A percentile compares a stretch with the other conserved stretches of the same genome.
Conservation (phyloP, 1,140 invertebrate genomes). For the Cherax quadricarinatus region DNA sequence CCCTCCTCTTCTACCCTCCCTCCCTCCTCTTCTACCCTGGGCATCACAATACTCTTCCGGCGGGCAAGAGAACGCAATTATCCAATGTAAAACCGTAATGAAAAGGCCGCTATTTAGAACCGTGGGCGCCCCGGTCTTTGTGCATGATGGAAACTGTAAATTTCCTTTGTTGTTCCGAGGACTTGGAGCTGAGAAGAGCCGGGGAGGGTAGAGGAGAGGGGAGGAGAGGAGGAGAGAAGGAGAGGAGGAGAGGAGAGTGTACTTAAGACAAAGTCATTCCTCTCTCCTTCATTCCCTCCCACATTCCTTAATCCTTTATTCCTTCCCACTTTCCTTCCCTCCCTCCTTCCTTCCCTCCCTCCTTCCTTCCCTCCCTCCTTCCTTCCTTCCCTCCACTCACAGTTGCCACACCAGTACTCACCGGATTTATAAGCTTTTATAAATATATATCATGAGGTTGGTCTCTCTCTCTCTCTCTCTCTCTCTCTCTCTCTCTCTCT, state of each 20-base stretch:
- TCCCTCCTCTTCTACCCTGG: too few species aligned
- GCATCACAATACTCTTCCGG: slow-evolving; percentile 29
- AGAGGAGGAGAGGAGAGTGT: too few species aligned
- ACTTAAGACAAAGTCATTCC: background rate
- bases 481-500: slow-evolving; percentile 44
- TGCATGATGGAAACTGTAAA: slow-evolving; percentile 23
- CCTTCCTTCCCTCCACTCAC: background rate
- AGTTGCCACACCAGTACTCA: too few species aligned
- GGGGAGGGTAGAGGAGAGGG: too few species aligned
- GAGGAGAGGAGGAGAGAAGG: too few species aligned
- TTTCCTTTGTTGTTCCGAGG: slow-evolving; percentile 12
- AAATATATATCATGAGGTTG: background rate
- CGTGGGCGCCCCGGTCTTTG: background rate
- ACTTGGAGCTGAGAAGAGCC: background rate
- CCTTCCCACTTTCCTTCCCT: background rate
- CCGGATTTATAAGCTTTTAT: background rate
- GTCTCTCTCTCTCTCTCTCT: background rate
- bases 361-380: too few species aligned
- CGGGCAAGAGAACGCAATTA: slow-evolving; percentile 36
- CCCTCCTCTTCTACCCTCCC: too few species aligned
- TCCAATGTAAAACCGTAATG: slow-evolving; percentile 20
- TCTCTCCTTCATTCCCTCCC: background rate
- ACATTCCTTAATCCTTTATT: background rate
- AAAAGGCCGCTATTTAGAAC: background rate
- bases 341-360: background rate